Evolutionary conservation across 2,888 invertebrate genomes (phyloP), one percentile per base, ranked within the genome.

Genomic region (Lordiphosa fenestrarum): DNA sequence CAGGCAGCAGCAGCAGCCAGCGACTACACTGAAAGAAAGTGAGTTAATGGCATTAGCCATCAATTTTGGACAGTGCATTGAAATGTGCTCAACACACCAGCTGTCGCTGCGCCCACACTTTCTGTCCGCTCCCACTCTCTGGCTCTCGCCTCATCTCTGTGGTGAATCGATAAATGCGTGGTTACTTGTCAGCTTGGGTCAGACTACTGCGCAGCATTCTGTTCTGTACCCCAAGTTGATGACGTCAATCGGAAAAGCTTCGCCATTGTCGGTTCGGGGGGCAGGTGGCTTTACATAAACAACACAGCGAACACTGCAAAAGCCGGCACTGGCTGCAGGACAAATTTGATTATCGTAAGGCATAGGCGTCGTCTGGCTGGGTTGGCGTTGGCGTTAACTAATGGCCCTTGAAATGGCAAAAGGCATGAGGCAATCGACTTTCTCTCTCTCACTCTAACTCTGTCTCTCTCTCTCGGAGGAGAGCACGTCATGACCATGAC

Each of bases 181-280:
- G 83, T 64, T 66, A 53, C 51, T 56, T 62, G 71, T 55, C 78
- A 59, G 63, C 69, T 64, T 59, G 63, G 71, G 56, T 53, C 59
- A 36, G 58, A 63, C 68, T 74, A 65, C 65, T 74, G 66, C 70
- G 74, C 81, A 87, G 78, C 78, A 73, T 81, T 74, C 72, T 39
- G 40, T 44, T 56, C 72, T 80, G 66, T 71, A 75, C 71, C 72
- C 70, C 71, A 71, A 57, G 62, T 60, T 68, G 72, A 80, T 87
- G 87, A 87, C 87, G 87, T 87, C 88, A 87, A 87, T 87, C 63
- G 86, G 64, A 71, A 86, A 85, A 87, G 88, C 87, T 88, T 48
- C 25, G 21, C 42, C 48, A 41, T 25, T 9, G 30, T 30, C 9
- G 30, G 30, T 30, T 7, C 2, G 30, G 9, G 7, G 30, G 23